These are phyloP conservation scores for Erythrolamprus reginae DNA, from an alignment of 2,113 vertebrate genomes.

Conservation along the genomic window DNA sequence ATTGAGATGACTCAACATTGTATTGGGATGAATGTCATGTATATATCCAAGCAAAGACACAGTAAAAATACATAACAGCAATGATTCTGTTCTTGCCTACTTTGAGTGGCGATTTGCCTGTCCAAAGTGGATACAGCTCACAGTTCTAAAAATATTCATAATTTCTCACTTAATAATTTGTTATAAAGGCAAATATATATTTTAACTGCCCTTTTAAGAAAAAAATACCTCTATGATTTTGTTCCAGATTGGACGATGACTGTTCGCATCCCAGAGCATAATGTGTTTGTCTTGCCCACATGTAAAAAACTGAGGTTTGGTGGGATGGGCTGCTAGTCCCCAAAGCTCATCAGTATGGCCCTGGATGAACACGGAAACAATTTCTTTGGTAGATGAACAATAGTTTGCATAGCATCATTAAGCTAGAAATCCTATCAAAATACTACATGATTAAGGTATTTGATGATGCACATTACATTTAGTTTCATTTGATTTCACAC, in stretches of 20 bases:
- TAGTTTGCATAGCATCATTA: background rate
- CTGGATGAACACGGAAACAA: constrained; percentile 60
- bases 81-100: background rate
- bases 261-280: constrained; percentile 87
- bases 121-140: background rate
- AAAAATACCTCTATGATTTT: constrained; percentile 85
- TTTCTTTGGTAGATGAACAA: constrained; percentile 23
- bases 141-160: background rate
- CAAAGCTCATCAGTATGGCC: constrained; percentile 96
- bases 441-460: background rate
- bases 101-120: background rate
- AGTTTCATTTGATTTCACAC: background rate
- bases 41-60: background rate
- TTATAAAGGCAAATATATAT: background rate
- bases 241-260: constrained; percentile 88
- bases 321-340: constrained; percentile 90
- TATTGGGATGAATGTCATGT: background rate
- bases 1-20: background rate
- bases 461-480: background rate
- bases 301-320: constrained; percentile 88
- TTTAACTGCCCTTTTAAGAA: background rate
- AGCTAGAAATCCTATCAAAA: background rate
- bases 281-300: constrained; percentile 93
- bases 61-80: background rate
- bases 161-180: background rate